Evolutionary conservation across 2,888 invertebrate genomes (phyloP), one percentile per base, ranked within the genome.

Genomic region (Zhuqinia jingwanae): DNA sequence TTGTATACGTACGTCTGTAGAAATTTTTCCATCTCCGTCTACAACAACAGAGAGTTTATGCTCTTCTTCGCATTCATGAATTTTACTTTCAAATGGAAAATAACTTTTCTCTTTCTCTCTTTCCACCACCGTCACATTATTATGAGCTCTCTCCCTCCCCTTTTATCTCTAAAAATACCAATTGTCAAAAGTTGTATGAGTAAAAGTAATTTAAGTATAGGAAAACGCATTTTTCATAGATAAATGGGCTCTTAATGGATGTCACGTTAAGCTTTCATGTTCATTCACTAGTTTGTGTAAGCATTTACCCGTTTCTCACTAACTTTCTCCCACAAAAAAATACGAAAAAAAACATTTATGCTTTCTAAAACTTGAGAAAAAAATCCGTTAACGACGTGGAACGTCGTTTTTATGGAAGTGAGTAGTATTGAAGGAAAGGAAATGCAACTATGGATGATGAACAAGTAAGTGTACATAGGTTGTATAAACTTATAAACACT

Each of bases 171-270:
- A 50, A 76, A n/a, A 76, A 56, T 60, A 60, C 60, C 77, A 60
- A 60, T 78, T 58, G 58, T 78, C 77, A 78, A 25, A 60, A 78
- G 77, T 78, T 78, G 77, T 78, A 78, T 78, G 77, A 78, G 60
- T 42, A 60, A 78, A 78, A 76, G 76, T 56, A 76, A 76, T 76
- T 76, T 76, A 53, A 56, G 53, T 76, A 36, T 53, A 0, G 76
- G 76, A 17, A 76, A 76, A 56, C 76, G 20, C 76, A 76, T 76
- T 76, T 76, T 76, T 76, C 76, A 76, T 56, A 56, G 76, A 76
- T 76, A 76, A 76, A 76, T 76, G 56, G 53, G 25, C 56, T 30
- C 56, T 56, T 76, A 76, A 76, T 76, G 76, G 76, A 76, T 56
- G 56, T 76, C 76, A 56, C 56, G 76, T 76, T 53, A 56, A 56